Percentiles rank a stretch among this genome's conserved stretches.
Conservation (phyloP, 1,140 invertebrate genomes). For the Apis laboriosa region DNA sequence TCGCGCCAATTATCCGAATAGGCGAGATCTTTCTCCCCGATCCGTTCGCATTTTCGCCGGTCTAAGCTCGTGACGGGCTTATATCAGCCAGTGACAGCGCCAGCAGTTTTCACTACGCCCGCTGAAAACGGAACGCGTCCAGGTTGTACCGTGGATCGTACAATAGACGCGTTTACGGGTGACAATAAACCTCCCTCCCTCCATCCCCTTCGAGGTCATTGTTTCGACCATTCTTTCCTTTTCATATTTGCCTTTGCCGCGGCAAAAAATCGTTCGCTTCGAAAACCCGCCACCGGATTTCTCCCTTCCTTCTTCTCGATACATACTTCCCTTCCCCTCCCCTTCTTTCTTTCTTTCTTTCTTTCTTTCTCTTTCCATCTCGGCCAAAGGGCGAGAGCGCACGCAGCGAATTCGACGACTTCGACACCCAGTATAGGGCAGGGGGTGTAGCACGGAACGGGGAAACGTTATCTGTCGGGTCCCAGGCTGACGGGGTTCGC, state of each 20-base stretch:
- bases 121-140: not conserved
- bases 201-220: not conserved
- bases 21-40: not conserved
- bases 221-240: conserved; percentile 7
- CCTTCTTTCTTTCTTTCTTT: not conserved
- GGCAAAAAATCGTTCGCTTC: not conserved
- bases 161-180: conserved; percentile 3
- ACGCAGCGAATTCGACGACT: conserved; percentile 71
- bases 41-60: not conserved
- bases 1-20: not conserved
- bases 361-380: conserved; percentile 9
- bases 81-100: not conserved
- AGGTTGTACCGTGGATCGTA: not conserved
- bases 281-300: not conserved
- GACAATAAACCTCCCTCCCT: not conserved
- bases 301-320: not conserved
- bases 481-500: conserved; percentile 78
- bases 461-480: conserved; percentile 77
- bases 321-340: too few species aligned
- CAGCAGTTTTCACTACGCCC: conserved; percentile 9
- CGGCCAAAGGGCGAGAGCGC: conserved; percentile 27
- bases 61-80: not conserved
- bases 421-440: conserved; percentile 73
- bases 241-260: not conserved
- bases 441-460: conserved; percentile 55